Percentiles rank a stretch among this genome's conserved stretches.
Conservation (phyloP, 2,797 vertebrate species). For the Tinamus major region DNA sequence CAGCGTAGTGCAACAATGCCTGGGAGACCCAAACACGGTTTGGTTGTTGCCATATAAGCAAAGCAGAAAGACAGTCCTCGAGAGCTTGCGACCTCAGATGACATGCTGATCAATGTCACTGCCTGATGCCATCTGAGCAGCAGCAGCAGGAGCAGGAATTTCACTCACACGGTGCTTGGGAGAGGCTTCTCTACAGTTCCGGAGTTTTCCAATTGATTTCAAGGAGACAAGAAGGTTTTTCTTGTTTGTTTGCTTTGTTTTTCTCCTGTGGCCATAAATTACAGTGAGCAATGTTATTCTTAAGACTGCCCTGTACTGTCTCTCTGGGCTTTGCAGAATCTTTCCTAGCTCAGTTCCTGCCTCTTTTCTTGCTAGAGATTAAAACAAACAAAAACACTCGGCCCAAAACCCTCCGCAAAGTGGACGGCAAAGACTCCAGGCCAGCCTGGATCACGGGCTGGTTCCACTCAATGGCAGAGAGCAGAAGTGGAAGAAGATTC, state of each 20-base stretch:
- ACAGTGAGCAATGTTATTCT: neutral
- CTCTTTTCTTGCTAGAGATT: neutral
- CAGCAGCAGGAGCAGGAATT: neutral
- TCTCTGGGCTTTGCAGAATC: neutral
- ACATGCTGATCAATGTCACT: neutral
- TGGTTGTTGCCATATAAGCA: neutral
- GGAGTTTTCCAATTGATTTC: neutral
- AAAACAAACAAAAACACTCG: neutral
- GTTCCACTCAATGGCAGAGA: neutral
- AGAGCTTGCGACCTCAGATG: neutral
- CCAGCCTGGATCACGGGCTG: neutral
- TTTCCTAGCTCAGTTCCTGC: neutral
- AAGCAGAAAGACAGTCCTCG: neutral
- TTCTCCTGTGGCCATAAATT: neutral
- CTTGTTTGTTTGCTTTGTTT: neutral
- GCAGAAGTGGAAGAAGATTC: neutral
- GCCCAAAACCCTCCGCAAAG: neutral
- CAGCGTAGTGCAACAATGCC: fast-evolving
- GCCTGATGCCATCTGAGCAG: neutral
- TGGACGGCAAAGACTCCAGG: fast-evolving
- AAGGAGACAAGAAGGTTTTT: neutral
- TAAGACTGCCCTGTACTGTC: neutral
- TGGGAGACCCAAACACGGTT: neutral
- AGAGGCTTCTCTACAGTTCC: neutral
- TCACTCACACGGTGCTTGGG: neutral